Evolutionary conservation across 1,140 invertebrate genomes (phyloP).

Genomic region (Anastrepha ludens): DNA sequence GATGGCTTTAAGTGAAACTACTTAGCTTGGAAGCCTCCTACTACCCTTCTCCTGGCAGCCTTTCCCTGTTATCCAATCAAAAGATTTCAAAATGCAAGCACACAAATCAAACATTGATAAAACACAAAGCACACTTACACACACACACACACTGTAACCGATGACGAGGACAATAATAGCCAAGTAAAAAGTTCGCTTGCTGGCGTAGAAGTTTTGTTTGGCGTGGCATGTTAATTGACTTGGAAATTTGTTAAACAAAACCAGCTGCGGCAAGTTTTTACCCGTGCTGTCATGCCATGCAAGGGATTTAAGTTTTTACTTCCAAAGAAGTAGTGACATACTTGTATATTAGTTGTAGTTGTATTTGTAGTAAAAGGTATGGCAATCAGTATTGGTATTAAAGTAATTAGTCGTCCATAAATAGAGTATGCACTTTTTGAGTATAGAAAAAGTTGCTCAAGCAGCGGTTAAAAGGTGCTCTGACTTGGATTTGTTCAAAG

Average conservation of each 20-base stretch:
- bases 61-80: neutral
- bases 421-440: no score
- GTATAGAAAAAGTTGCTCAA: no score
- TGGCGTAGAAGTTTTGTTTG: constrained; percentile 37
- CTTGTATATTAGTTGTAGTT: no score
- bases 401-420: no score
- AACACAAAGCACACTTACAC: neutral
- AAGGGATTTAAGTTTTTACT: neutral
- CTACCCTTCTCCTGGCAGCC: no score
- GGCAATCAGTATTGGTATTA: no score
- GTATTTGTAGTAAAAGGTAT: no score
- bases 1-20: no score
- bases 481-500: no score
- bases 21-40: no score
- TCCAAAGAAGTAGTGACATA: neutral
- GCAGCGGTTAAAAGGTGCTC: no score
- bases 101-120: neutral
- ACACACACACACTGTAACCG: neutral
- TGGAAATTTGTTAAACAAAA: constrained; percentile 49
- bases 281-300: neutral
- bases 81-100: constrained; percentile 13
- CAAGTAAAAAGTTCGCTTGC: neutral
- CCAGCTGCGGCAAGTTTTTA: constrained; percentile 19
- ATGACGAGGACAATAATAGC: neutral
- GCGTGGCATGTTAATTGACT: constrained; percentile 49